phyloP scores from a whole-genome alignment of 1,140 invertebrate genomes.

The Luehdorfia chinensis region DNA sequence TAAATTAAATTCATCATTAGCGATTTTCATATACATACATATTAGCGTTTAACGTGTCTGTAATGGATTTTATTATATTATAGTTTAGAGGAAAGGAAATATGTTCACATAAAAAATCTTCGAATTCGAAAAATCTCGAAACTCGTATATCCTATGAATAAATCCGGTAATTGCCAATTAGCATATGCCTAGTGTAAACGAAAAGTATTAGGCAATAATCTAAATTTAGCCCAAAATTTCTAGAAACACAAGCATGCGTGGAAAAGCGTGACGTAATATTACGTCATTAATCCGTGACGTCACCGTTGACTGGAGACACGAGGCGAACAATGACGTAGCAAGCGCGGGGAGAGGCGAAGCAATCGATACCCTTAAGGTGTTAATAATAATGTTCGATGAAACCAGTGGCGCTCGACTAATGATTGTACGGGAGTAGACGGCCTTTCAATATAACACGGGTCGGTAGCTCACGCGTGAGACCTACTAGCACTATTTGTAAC shows the following conservation, averaged over 20 bases:
- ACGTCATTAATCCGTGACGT: slow-evolving; percentile 54
- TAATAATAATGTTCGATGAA: slow-evolving; percentile 50
- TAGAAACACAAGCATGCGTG: slow-evolving; percentile 50
- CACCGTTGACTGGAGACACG: slow-evolving; percentile 26
- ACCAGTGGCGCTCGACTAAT: slow-evolving; percentile 58
- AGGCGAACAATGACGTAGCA: slow-evolving; percentile 51
- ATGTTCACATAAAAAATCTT: no score
- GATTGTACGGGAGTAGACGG: slow-evolving; percentile 40
- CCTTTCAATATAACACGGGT: slow-evolving; percentile 61
- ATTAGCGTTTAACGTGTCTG: no score
- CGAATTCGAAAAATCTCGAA: no score
- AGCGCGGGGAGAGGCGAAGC: slow-evolving; percentile 24
- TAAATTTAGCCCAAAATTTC: slow-evolving; percentile 31
- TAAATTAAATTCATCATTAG: no score
- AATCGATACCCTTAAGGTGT: slow-evolving; percentile 45
- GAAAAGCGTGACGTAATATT: slow-evolving; percentile 38
- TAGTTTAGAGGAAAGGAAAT: no score
- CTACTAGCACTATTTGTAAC: slow-evolving; percentile 33
- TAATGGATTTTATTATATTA: no score
- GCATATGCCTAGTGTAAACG: neutral
- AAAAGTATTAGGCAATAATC: slow-evolving; percentile 5
- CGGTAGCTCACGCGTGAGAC: slow-evolving; percentile 51
- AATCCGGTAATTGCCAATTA: neutral
- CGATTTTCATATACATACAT: no score
- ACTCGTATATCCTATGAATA: neutral